phyloP scores from a whole-genome alignment of 2,888 invertebrate genomes.

The Cistogaster globosa region DNA sequence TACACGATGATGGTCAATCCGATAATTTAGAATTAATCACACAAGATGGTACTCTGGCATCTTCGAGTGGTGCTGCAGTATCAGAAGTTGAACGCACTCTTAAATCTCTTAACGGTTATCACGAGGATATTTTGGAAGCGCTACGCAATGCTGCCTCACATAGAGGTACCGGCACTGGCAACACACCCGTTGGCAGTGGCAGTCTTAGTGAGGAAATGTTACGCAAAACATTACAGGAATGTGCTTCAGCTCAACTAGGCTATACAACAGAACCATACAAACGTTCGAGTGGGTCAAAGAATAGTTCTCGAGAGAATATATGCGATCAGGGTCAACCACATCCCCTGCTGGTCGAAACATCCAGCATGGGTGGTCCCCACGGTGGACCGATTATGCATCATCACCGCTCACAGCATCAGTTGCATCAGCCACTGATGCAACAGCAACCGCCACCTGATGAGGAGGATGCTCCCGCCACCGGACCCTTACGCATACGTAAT shows the following conservation, averaged over 20 bases:
- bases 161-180: constrained; percentile 85
- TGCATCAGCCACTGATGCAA: constrained; percentile 85
- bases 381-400: constrained; percentile 82
- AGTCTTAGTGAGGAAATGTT: constrained; percentile 88
- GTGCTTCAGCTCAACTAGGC: constrained; percentile 83
- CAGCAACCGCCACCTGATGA: constrained; percentile 83
- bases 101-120: constrained; percentile 95
- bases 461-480: constrained; percentile 90
- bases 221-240: constrained; percentile 87
- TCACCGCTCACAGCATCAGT: constrained; percentile 81
- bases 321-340: constrained; percentile 88
- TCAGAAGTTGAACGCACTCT: constrained; percentile 93
- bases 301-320: constrained; percentile 89
- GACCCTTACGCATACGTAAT: constrained; percentile 94
- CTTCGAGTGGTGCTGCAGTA: constrained; percentile 85
- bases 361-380: constrained; percentile 78
- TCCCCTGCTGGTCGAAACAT: constrained; percentile 83
- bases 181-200: constrained; percentile 86
- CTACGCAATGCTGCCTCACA: constrained; percentile 91
- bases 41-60: constrained; percentile 88
- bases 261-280: constrained; percentile 86
- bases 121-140: constrained; percentile 96
- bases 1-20: constrained; percentile 88
- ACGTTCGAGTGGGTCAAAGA: constrained; percentile 83
- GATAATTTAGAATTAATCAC: constrained; percentile 88